A percentile compares a stretch with the other conserved stretches of the same genome.
Evolutionary conservation across 2,888 invertebrate genomes (phyloP).

Genomic region (Ophioninae sp.): DNA sequence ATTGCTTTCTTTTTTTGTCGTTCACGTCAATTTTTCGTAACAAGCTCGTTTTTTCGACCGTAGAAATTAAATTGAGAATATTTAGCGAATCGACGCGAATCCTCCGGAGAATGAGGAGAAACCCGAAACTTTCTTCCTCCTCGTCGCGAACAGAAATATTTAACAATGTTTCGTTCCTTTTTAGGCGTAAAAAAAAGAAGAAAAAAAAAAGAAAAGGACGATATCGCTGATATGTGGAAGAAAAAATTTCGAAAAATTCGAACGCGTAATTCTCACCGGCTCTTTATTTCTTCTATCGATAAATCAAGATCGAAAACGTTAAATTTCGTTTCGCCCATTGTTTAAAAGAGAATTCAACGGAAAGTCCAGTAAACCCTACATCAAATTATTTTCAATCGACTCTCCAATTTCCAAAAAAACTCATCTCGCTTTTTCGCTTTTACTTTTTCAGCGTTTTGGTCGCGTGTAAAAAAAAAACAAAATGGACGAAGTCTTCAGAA

Average conservation of each 20-base stretch:
- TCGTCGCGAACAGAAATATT: conserved; percentile 32
- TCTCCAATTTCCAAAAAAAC: not conserved
- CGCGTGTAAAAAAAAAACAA: not conserved
- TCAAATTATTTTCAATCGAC: not conserved
- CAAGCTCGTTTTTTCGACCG: not conserved
- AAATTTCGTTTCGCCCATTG: not conserved
- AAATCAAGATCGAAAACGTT: not conserved
- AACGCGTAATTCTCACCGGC: not conserved
- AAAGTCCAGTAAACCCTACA: not conserved
- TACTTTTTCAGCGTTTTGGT: not conserved
- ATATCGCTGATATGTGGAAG: conserved; percentile 52
- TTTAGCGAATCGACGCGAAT: not conserved
- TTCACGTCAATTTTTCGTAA: conserved; percentile 18
- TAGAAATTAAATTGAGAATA: not conserved
- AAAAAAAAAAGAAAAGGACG: conserved; percentile 37
- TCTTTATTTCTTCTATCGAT: not conserved
- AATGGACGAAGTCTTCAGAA: not conserved
- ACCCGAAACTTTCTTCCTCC: conserved; percentile 41
- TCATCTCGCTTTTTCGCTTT: not conserved
- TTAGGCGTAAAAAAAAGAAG: conserved; percentile 34
- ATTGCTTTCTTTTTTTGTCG: conserved; percentile 33
- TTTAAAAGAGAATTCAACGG: not conserved
- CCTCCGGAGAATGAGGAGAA: not conserved
- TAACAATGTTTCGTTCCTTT: conserved; percentile 7
- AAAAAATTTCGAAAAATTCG: conserved; percentile 35